These are phyloP conservation scores for Perithous albicinctus DNA, from an alignment of 2,888 invertebrate species.

Conservation along the genomic window DNA sequence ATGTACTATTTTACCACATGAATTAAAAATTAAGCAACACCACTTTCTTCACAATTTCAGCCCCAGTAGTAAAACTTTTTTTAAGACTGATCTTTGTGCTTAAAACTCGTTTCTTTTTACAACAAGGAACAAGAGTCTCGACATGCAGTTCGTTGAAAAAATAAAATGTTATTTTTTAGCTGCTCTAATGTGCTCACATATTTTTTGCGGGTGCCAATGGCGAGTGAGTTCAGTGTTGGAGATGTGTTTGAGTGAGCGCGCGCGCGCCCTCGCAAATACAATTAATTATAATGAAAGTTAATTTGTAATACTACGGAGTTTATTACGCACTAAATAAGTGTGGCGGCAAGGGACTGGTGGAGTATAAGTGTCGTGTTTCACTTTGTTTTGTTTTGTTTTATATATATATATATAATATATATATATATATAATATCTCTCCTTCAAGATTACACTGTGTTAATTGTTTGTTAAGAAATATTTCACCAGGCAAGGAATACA, in stretches of 20 bases:
- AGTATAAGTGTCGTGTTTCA: constrained; percentile 20
- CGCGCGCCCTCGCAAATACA: constrained; percentile 54
- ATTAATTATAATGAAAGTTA: constrained; percentile 74
- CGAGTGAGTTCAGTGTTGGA: constrained; percentile 39
- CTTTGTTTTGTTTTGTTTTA: constrained; percentile 19
- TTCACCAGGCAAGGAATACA: constrained; percentile 57
- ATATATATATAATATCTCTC: no score
- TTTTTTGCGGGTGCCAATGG: constrained; percentile 48
- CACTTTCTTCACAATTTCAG: no score
- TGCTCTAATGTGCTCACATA: no score
- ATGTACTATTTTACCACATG: no score
- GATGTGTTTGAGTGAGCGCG: constrained; percentile 30
- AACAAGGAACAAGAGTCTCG: no score
- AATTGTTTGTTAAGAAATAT: constrained; percentile 54
- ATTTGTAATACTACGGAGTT: constrained; percentile 79
- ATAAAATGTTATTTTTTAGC: no score
- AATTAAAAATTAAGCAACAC: no score
- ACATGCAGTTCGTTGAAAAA: no score
- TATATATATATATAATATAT: constrained; percentile 26
- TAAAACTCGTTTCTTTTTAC: no score
- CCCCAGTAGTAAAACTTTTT: no score
- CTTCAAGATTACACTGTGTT: constrained; percentile 45
- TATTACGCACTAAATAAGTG: constrained; percentile 63
- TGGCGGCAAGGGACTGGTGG: constrained; percentile 43
- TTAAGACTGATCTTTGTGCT: no score